phyloP scores from a whole-genome alignment of 2,113 vertebrate species.

The Ailuropoda melanoleuca region DNA sequence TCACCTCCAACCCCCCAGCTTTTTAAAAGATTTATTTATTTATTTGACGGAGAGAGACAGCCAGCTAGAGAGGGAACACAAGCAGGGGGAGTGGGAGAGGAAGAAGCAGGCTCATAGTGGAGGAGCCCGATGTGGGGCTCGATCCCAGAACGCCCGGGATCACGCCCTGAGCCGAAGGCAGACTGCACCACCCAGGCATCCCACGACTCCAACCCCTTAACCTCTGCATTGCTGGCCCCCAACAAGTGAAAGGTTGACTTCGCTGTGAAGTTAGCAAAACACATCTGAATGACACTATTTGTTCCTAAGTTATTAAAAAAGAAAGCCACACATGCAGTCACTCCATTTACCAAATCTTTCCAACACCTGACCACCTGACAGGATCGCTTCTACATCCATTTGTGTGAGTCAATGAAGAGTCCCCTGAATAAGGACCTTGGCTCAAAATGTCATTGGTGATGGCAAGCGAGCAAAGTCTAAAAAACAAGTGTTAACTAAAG shows the following conservation, averaged over 20 bases:
- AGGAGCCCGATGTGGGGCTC: too few species aligned
- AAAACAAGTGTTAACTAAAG: background rate
- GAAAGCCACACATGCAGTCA: background rate
- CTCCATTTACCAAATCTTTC: background rate
- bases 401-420: background rate
- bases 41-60: too few species aligned
- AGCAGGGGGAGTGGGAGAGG: too few species aligned
- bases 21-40: too few species aligned
- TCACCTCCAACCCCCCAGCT: too few species aligned
- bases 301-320: background rate
- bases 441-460: background rate
- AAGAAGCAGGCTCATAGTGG: too few species aligned
- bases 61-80: too few species aligned
- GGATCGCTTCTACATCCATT: background rate
- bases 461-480: background rate
- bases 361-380: background rate
- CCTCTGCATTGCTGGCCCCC: background rate
- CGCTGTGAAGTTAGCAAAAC: background rate
- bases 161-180: too few species aligned
- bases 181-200: too few species aligned
- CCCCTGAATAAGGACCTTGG: background rate
- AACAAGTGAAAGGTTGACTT: background rate
- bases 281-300: background rate
- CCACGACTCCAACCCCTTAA: background rate
- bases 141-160: too few species aligned